Percentiles rank a stretch among this genome's conserved stretches.
These are phyloP conservation scores for Synergus laeviventris DNA, from an alignment of 2,888 invertebrate species.

Conservation along the genomic window DNA sequence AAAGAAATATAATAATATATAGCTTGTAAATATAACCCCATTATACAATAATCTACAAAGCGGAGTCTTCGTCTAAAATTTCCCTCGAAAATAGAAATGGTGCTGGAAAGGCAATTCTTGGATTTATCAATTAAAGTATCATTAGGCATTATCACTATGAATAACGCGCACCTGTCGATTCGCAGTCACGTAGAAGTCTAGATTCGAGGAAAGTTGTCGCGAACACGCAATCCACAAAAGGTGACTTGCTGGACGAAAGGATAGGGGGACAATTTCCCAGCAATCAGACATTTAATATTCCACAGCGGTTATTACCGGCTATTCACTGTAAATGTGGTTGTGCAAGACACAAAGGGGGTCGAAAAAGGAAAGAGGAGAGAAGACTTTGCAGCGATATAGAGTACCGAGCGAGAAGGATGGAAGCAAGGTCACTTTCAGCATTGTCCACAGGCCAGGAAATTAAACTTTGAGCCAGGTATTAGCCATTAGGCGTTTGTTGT, in stretches of 20 bases:
- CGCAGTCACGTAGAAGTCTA: background rate
- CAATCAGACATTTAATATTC: conserved; percentile 59
- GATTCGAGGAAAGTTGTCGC: background rate
- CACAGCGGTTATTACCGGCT: conserved; percentile 48
- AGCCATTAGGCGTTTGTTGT: conserved; percentile 74
- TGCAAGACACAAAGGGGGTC: conserved; percentile 30
- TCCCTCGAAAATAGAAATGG: background rate
- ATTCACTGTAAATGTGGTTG: conserved; percentile 37
- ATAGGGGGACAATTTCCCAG: conserved; percentile 39
- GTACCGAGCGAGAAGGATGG: conserved; percentile 41
- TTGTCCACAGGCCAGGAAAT: conserved; percentile 72
- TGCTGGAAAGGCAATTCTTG: background rate
- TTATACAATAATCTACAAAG: background rate
- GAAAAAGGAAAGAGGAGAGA: conserved; percentile 42
- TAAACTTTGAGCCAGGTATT: conserved; percentile 71
- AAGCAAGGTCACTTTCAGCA: conserved; percentile 58
- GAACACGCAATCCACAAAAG: conserved; percentile 10
- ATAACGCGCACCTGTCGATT: background rate
- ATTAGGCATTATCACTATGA: conserved; percentile 14
- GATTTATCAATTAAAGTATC: conserved; percentile 8
- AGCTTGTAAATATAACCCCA: background rate
- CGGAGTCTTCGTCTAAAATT: background rate
- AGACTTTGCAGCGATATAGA: conserved; percentile 16
- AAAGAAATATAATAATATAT: background rate
- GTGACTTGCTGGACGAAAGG: conserved; percentile 17